Base-by-base conservation (phyloP, 2,888 invertebrate genomes). In the Protophormia terraenovae region DNA sequence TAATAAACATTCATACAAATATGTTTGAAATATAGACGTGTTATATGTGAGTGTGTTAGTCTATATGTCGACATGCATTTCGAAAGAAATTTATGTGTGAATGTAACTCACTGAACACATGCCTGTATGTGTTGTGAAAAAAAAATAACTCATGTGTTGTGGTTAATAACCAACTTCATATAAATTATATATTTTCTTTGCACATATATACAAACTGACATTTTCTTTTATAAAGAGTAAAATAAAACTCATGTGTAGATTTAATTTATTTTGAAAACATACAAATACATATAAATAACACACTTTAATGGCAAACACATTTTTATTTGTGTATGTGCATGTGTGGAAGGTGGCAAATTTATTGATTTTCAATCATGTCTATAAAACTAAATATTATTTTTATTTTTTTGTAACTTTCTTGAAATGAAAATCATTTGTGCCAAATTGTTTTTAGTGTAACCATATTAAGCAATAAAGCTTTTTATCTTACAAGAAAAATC, bases 291-390 rank as follows among this genome's bases (percentile, higher is more conserved):
- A 66, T 41, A 66, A 66, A 27, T 66, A 5, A 45, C 14, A 55
- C n/a, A 5, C 2, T n/a, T n/a, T n/a, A n/a, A n/a, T n/a, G n/a
- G n/a, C n/a, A n/a, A n/a, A 19, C 16, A 50, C 27, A 2, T 2
- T 41, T 14, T n/a, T n/a, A 19, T 1, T 1, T 19, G 4, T 45
- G 7, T 14, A 14, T 32, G 10, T 38, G 2, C n/a, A n/a, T n/a
- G n/a, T n/a, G n/a, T n/a, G n/a, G n/a, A n/a, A n/a, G n/a, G n/a
- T 38, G 64, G 12, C 16, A 47, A 69, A 69, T 78, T 78, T 78
- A 78, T 78, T 62, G 78, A 78, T 78, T 78, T 77, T 67, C 45
- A 77, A 67, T 67, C 58, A 38, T 27, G 12, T 24, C 4, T 38
- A 7, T 7, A 24, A n/a, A n/a, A 64, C 22, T 22, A 41, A 41